These are phyloP conservation scores for Ctenicera cuprea DNA, from an alignment of 2,888 invertebrate species.

Conservation along the genomic window DNA sequence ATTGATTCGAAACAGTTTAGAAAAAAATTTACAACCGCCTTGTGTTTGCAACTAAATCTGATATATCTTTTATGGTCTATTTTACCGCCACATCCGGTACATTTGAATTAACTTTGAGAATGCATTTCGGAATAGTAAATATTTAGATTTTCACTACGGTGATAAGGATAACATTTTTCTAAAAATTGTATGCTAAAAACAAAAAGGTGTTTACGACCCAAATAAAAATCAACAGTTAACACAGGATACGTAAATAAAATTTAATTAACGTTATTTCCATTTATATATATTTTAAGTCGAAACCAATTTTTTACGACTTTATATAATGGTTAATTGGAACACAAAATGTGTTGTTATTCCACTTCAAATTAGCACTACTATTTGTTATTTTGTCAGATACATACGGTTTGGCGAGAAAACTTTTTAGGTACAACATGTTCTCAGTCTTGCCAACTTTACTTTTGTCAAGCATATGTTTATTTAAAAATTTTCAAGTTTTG, in stretches of 20 bases:
- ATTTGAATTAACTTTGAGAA: not conserved
- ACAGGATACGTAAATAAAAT: slow-evolving; percentile 9
- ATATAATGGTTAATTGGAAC: slow-evolving; percentile 6
- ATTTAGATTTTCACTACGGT: not conserved
- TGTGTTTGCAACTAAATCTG: slow-evolving; percentile 3
- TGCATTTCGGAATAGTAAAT: not conserved
- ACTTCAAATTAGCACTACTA: slow-evolving; percentile 6
- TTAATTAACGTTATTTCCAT: not conserved
- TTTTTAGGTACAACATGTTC: slow-evolving; percentile 4
- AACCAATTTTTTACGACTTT: slow-evolving; percentile 4
- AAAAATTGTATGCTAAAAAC: not conserved
- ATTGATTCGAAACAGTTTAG: slow-evolving; percentile 11
- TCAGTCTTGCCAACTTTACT: not conserved
- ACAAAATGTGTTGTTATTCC: slow-evolving; percentile 3
- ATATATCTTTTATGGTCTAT: slow-evolving; percentile 12
- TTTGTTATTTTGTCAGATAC: slow-evolving; percentile 10
- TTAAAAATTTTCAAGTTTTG: no score
- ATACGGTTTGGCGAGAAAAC: not conserved
- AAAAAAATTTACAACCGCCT: not conserved
- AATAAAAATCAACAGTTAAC: not conserved
- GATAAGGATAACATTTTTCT: no score
- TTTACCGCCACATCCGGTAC: slow-evolving; percentile 16
- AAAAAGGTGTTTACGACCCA: not conserved
- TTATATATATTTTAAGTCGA: not conserved
- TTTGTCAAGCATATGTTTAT: not conserved